Conservation (phyloP, 2,797 vertebrate genomes). For the Carduelis carduelis region DNA sequence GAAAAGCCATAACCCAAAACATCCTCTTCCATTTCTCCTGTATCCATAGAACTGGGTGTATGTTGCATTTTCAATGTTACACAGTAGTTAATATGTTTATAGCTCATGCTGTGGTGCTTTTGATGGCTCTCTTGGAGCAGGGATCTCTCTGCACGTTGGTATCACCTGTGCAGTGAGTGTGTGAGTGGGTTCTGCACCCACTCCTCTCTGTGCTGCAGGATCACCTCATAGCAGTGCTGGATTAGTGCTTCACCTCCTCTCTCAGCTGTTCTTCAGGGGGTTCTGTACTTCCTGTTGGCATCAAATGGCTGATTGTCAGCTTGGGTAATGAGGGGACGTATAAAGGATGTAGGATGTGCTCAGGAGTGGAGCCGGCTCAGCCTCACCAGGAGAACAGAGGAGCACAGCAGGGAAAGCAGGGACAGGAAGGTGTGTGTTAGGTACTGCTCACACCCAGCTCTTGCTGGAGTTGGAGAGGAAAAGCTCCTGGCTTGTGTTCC, state of each 20-base stretch:
- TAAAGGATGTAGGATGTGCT: neutral
- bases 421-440: neutral
- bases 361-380: neutral
- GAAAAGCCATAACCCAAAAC: neutral
- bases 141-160: neutral
- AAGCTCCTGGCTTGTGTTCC: neutral
- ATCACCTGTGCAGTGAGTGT: neutral
- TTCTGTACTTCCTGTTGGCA: neutral
- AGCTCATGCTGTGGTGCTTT: accelerated
- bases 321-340: neutral
- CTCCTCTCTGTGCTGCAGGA: neutral
- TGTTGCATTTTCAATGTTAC: accelerated
- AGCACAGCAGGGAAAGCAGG: accelerated
- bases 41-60: accelerated
- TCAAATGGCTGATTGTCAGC: accelerated
- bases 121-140: neutral
- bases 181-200: neutral
- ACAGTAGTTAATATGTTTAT: neutral
- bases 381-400: neutral
- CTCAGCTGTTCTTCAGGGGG: neutral
- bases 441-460: neutral
- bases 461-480: neutral
- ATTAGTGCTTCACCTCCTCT: neutral
- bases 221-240: neutral
- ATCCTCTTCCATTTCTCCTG: neutral